A percentile compares a stretch with the other conserved stretches of the same genome.
These are phyloP conservation scores for Tachyglossus aculeatus DNA, from an alignment of 2,797 vertebrate species.

Conservation along the genomic window DNA sequence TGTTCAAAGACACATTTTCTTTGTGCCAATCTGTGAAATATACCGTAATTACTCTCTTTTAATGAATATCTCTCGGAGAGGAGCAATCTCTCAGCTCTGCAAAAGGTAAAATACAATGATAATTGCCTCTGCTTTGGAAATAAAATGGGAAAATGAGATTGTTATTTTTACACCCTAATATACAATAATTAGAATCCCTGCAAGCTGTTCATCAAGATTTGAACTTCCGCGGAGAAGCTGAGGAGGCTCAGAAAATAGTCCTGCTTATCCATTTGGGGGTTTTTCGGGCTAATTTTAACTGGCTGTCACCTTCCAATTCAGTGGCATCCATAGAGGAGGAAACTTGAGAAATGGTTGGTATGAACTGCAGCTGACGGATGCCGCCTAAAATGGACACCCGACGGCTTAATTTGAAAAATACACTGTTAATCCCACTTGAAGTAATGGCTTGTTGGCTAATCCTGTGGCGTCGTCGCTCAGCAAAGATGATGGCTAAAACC, in stretches of 20 bases:
- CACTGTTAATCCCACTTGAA: neutral
- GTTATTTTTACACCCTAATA: slow-evolving; percentile 62
- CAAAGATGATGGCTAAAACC: no score
- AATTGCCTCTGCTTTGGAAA: slow-evolving; percentile 69
- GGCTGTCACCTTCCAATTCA: slow-evolving; percentile 11
- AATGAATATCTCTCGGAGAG: slow-evolving; percentile 68
- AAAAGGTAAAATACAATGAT: slow-evolving; percentile 67
- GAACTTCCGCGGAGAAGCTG: slow-evolving; percentile 44
- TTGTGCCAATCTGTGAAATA: slow-evolving; percentile 75
- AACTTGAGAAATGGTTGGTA: slow-evolving; percentile 17
- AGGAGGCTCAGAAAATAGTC: slow-evolving; percentile 36
- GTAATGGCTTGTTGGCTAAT: no score
- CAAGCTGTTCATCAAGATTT: slow-evolving; percentile 36
- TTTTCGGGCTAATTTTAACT: slow-evolving; percentile 40
- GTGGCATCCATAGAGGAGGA: neutral
- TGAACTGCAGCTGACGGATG: neutral
- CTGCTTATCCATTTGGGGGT: slow-evolving; percentile 29
- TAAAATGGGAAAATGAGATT: slow-evolving; percentile 72
- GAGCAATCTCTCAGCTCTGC: slow-evolving; percentile 57
- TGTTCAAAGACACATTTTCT: slow-evolving; percentile 76
- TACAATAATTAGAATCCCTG: slow-evolving; percentile 51
- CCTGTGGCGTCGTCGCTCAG: no score
- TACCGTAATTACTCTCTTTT: slow-evolving; percentile 73
- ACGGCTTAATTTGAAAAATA: neutral
- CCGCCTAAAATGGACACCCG: neutral